A percentile compares a stretch with the other conserved stretches of the same genome.
phyloP scores from a whole-genome alignment of 2,888 invertebrate species.

The Sepioteuthis lessoniana region DNA sequence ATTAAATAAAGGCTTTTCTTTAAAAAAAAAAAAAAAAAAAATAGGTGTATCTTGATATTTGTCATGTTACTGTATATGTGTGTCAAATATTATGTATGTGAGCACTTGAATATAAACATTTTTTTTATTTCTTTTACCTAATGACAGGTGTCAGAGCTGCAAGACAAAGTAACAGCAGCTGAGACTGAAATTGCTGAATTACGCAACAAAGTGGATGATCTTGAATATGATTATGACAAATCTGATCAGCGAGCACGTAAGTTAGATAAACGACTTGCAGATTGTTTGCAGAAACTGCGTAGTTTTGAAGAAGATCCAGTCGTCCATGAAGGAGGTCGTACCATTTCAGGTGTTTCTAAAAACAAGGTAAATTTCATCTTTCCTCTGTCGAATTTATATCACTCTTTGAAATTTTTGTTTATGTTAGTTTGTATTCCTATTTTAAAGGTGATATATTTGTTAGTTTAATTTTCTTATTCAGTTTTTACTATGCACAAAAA shows the following conservation, averaged over 20 bases:
- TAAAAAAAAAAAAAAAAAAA: too few species aligned
- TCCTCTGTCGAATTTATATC: background rate
- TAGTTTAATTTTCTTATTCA: too few species aligned
- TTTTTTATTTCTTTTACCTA: too few species aligned
- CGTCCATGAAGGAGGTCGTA: conserved; percentile 68
- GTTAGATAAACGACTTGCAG: conserved; percentile 91
- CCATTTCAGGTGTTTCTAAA: conserved; percentile 71
- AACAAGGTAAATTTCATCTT: conserved; percentile 64
- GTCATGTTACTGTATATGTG: too few species aligned
- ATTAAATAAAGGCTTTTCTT: too few species aligned
- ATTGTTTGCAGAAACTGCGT: conserved; percentile 88
- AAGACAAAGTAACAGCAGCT: conserved; percentile 82
- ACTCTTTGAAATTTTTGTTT: background rate
- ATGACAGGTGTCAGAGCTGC: conserved; percentile 79
- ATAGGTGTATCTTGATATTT: too few species aligned
- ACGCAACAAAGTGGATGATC: conserved; percentile 95
- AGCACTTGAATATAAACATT: too few species aligned
- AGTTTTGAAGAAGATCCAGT: conserved; percentile 71
- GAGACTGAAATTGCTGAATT: conserved; percentile 96
- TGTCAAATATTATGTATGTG: too few species aligned
- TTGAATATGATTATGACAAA: conserved; percentile 81
- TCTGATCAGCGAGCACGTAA: conserved; percentile 87
- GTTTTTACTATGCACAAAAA: too few species aligned
- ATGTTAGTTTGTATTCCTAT: background rate
- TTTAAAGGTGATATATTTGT: background rate